These are phyloP conservation scores for Forbesichthys papilliferus DNA, from an alignment of 2,113 vertebrate genomes.

Conservation along the genomic window DNA sequence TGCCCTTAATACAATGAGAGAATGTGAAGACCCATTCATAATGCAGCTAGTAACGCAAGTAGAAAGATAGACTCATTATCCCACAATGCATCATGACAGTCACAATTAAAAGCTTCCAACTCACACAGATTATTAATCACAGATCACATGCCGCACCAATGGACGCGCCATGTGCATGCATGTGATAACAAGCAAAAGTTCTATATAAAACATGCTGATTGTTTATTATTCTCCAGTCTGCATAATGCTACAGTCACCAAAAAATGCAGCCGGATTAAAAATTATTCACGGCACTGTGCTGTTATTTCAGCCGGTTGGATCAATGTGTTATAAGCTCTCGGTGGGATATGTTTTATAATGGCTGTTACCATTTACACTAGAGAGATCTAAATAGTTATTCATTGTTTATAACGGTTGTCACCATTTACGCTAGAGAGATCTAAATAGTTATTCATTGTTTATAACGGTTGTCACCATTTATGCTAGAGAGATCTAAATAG, in stretches of 20 bases:
- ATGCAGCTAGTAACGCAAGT: slow-evolving; percentile 42
- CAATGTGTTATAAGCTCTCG: background rate
- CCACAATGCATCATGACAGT: slow-evolving; percentile 46
- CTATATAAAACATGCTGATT: background rate
- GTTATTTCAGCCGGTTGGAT: background rate
- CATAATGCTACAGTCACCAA: slow-evolving; percentile 10
- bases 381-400: no score
- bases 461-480: no score
- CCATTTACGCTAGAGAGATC: no score
- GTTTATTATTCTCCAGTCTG: slow-evolving; percentile 12
- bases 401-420: no score
- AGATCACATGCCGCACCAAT: slow-evolving; percentile 14
- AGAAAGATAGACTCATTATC: slow-evolving; percentile 54
- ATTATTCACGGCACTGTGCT: slow-evolving; percentile 3
- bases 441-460: no score
- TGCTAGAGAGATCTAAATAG: no score
- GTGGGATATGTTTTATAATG: no score
- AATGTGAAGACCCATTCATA: slow-evolving; percentile 36
- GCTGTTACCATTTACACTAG: no score
- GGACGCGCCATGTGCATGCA: slow-evolving; percentile 5
- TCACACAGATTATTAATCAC: slow-evolving; percentile 51
- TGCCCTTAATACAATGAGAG: slow-evolving; percentile 26
- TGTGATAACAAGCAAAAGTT: background rate
- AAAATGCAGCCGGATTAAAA: background rate
- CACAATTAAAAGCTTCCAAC: slow-evolving; percentile 55